Percentiles rank a stretch among this genome's conserved stretches.
Evolutionary conservation across 2,888 invertebrate species (phyloP).

Genomic region (Muschampia plurimacula): DNA sequence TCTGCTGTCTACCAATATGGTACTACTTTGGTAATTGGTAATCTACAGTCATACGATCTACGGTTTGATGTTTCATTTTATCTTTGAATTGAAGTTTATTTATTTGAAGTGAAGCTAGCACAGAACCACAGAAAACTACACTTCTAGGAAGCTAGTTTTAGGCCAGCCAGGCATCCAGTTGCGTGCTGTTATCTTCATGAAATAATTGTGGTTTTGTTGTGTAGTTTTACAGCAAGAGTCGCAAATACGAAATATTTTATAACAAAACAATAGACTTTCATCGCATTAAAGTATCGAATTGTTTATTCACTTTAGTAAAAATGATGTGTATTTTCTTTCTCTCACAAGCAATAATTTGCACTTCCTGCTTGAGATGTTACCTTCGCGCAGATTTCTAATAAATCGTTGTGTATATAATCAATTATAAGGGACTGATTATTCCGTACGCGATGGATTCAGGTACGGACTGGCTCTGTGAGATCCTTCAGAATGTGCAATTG

Average conservation of each 20-base stretch:
- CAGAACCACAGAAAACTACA: no score
- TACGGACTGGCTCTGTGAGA: conserved; percentile 93
- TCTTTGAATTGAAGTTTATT: no score
- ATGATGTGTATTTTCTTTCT: conserved; percentile 18
- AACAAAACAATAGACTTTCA: not conserved
- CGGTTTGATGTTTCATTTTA: no score
- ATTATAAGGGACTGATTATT: conserved; percentile 10
- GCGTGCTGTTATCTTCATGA: not conserved
- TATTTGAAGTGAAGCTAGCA: no score
- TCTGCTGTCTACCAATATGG: no score
- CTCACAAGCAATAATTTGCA: conserved; percentile 54
- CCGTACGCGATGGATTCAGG: conserved; percentile 70
- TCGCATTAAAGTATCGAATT: not conserved
- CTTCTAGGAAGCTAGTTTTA: no score
- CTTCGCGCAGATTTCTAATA: conserved; percentile 53
- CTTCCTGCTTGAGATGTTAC: conserved; percentile 77
- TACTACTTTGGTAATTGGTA: no score
- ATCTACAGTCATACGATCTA: no score
- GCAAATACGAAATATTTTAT: conserved; percentile 7
- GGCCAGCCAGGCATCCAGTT: not conserved
- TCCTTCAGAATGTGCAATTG: conserved; percentile 95
- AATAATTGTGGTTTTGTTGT: not conserved
- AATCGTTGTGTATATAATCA: conserved; percentile 44
- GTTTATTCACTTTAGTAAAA: not conserved
- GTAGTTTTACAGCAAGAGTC: not conserved